These are phyloP conservation scores for Larimichthys polyactis DNA, from an alignment of 2,113 vertebrate species.

Conservation along the genomic window DNA sequence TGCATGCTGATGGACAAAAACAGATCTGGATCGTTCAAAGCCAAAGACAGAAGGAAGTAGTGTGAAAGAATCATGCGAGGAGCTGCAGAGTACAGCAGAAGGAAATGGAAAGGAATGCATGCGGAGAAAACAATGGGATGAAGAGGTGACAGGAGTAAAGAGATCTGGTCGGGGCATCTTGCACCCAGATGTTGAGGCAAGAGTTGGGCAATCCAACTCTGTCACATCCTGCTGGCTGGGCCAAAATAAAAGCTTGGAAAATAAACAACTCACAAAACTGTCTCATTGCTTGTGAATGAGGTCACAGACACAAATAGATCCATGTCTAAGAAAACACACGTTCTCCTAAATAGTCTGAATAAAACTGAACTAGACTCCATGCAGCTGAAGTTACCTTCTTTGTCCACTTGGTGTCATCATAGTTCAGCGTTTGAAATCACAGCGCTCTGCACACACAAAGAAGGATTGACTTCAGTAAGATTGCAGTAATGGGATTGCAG, in stretches of 20 bases:
- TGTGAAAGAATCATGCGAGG: not conserved
- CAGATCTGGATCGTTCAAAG: not conserved
- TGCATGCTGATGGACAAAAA: not conserved
- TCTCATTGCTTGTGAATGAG: constrained; percentile 11
- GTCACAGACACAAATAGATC: constrained; percentile 42
- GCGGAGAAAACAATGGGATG: not conserved
- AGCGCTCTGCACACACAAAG: no score
- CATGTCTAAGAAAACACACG: not conserved
- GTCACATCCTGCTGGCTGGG: constrained; percentile 22
- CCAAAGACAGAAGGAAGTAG: not conserved
- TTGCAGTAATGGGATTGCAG: not conserved
- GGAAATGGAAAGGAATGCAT: constrained; percentile 39
- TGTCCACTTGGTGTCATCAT: constrained; percentile 70
- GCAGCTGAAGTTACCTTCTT: constrained; percentile 15
- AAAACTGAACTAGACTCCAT: not conserved
- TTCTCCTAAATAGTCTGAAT: not conserved
- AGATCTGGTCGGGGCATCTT: constrained; percentile 62
- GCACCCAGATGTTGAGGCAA: constrained; percentile 69
- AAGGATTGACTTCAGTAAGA: not conserved
- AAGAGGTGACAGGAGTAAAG: constrained; percentile 43
- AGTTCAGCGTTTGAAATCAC: constrained; percentile 35
- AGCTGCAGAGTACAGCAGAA: not conserved
- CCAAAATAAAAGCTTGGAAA: constrained; percentile 44
- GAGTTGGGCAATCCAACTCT: constrained; percentile 44
- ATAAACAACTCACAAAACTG: constrained; percentile 38